phyloP scores from a whole-genome alignment of 2,797 vertebrate genomes.

The Pogoniulus pusillus region DNA sequence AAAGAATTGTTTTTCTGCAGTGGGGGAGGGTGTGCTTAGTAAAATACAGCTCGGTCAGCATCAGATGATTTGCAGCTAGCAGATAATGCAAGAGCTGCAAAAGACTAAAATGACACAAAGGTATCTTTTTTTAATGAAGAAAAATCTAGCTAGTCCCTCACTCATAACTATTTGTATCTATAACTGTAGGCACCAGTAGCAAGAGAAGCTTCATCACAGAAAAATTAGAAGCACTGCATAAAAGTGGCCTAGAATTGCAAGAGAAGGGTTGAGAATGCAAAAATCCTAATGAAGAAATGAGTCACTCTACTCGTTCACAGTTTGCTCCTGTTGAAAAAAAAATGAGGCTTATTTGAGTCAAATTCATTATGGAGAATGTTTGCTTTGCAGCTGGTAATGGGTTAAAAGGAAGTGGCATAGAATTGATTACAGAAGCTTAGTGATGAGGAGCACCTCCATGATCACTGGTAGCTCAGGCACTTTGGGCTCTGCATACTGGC shows the following conservation, averaged over 20 bases:
- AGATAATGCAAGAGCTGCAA: not conserved
- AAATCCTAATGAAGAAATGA: not conserved
- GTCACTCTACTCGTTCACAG: not conserved
- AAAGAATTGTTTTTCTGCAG: not conserved
- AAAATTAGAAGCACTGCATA: not conserved
- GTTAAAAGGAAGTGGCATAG: not conserved
- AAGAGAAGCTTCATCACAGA: not conserved
- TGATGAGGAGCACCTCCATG: not conserved
- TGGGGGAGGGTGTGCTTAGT: not conserved
- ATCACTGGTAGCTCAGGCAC: not conserved
- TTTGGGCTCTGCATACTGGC: not conserved
- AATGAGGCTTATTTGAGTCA: not conserved
- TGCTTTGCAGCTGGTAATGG: not conserved
- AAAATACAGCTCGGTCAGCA: constrained; percentile 13
- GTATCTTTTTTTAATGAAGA: not conserved
- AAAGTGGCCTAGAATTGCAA: not conserved
- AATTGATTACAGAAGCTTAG: not conserved
- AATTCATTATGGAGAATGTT: not conserved
- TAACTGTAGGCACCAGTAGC: not conserved
- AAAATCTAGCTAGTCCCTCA: not conserved
- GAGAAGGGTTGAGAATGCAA: not conserved
- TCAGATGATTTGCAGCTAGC: constrained; percentile 26
- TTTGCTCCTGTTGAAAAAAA: not conserved
- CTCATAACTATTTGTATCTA: not conserved
- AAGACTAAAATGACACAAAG: not conserved